Evolutionary conservation across 2,888 invertebrate genomes (phyloP).

Genomic region (Carpatolechia fugitivella): DNA sequence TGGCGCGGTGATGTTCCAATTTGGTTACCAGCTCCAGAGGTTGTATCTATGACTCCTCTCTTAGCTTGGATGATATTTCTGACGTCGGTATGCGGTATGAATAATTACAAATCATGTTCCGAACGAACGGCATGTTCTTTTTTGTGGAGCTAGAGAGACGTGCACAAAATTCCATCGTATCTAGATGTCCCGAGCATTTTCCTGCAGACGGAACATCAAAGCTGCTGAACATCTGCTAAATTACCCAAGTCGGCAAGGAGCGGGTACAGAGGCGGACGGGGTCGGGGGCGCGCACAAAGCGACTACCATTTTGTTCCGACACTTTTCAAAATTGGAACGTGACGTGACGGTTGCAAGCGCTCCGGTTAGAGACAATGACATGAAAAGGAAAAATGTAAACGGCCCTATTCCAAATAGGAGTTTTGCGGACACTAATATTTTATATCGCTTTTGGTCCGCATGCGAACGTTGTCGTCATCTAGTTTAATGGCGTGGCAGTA

Average conservation of each 20-base stretch:
- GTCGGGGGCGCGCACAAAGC: constrained; percentile 67
- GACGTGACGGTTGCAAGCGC: constrained; percentile 79
- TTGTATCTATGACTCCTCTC: constrained; percentile 70
- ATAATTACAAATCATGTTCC: constrained; percentile 73
- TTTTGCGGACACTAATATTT: constrained; percentile 61
- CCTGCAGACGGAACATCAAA: constrained; percentile 55
- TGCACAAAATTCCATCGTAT: constrained; percentile 10
- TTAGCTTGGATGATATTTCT: constrained; percentile 61
- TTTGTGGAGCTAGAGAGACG: not conserved
- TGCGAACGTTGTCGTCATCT: constrained; percentile 33
- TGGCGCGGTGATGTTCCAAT: constrained; percentile 76
- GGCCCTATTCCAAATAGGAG: constrained; percentile 74
- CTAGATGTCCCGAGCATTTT: constrained; percentile 8
- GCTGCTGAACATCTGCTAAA: constrained; percentile 70
- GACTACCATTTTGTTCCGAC: constrained; percentile 78
- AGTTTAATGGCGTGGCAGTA: constrained; percentile 23
- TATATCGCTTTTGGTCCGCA: constrained; percentile 48
- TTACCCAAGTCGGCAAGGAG: constrained; percentile 58
- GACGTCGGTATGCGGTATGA: constrained; percentile 72
- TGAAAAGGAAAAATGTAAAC: constrained; percentile 80
- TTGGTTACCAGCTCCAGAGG: constrained; percentile 65
- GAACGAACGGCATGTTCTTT: constrained; percentile 30
- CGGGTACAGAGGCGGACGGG: constrained; percentile 28
- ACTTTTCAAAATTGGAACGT: constrained; percentile 80
- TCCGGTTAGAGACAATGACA: constrained; percentile 76